Evolutionary conservation across 2,888 invertebrate species (phyloP).

Genomic region (Graphium colonna): DNA sequence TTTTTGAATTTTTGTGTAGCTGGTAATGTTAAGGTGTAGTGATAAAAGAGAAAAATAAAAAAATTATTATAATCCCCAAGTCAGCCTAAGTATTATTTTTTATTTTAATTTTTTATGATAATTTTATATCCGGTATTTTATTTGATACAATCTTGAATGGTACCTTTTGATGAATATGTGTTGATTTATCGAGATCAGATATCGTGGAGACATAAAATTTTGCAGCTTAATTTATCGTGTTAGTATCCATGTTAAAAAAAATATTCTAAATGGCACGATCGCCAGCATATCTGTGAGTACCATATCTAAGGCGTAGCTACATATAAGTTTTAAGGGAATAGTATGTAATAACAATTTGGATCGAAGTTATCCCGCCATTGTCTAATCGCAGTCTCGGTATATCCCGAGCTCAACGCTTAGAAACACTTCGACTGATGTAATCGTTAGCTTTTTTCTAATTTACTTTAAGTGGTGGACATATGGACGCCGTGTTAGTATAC

Average conservation of each 20-base stretch:
- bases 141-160: background rate
- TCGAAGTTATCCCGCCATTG: slow-evolving; percentile 14
- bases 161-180: background rate
- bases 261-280: slow-evolving; percentile 18
- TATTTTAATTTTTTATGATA: slow-evolving; percentile 34
- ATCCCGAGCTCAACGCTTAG: background rate
- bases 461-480: slow-evolving; percentile 1
- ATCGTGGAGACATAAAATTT: too few species aligned
- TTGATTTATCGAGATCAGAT: too few species aligned
- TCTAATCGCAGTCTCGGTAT: background rate
- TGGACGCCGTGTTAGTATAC: background rate
- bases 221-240: too few species aligned
- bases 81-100: slow-evolving; percentile 64
- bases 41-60: slow-evolving; percentile 42
- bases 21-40: slow-evolving; percentile 67
- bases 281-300: slow-evolving; percentile 18
- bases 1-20: slow-evolving; percentile 43
- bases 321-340: slow-evolving; percentile 14
- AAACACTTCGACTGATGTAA: slow-evolving; percentile 14
- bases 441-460: slow-evolving; percentile 2
- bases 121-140: slow-evolving; percentile 5
- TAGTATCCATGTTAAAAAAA: slow-evolving; percentile 25
- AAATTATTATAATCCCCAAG: slow-evolving; percentile 47
- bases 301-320: slow-evolving; percentile 22
- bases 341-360: slow-evolving; percentile 8